Conservation (phyloP, 1,140 invertebrate genomes). For the Thaumatotibia leucotreta region DNA sequence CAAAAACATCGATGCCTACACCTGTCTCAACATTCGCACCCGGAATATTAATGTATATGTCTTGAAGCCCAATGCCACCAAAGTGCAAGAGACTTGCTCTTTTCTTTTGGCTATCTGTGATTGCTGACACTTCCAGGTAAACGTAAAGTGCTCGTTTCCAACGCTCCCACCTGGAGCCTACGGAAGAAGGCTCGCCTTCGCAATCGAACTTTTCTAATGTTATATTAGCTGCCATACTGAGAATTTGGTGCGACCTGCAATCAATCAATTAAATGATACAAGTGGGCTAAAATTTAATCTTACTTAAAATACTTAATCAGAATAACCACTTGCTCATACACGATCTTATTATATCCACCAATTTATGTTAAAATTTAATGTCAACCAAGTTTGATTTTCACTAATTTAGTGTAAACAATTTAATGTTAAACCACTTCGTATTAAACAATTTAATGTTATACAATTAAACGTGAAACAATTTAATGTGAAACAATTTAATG, state of each 20-base stretch:
- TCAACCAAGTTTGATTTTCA: no score
- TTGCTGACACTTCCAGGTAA: slow-evolving; percentile 21
- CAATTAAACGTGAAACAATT: no score
- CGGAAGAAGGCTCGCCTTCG: slow-evolving; percentile 25
- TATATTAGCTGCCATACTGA: background rate
- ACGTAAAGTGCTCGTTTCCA: slow-evolving; percentile 26
- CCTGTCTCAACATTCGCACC: slow-evolving; percentile 15
- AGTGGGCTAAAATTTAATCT: no score
- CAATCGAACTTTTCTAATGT: slow-evolving; percentile 22
- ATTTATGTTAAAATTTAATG: no score
- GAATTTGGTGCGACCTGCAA: slow-evolving; percentile 1
- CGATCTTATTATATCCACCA: no score
- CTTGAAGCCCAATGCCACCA: slow-evolving; percentile 24
- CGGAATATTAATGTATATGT: slow-evolving; percentile 27
- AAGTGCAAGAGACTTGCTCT: slow-evolving; percentile 26
- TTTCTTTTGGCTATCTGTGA: slow-evolving; percentile 20
- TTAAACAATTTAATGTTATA: no score
- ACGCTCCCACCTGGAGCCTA: slow-evolving; percentile 29
- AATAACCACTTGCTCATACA: no score
- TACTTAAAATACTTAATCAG: no score
- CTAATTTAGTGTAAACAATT: no score
- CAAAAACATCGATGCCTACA: background rate
- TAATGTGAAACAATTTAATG: no score
- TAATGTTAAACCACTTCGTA: no score
- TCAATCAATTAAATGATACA: background rate